phyloP scores from a whole-genome alignment of 2,113 vertebrate genomes.

The Oreochromis niloticus region DNA sequence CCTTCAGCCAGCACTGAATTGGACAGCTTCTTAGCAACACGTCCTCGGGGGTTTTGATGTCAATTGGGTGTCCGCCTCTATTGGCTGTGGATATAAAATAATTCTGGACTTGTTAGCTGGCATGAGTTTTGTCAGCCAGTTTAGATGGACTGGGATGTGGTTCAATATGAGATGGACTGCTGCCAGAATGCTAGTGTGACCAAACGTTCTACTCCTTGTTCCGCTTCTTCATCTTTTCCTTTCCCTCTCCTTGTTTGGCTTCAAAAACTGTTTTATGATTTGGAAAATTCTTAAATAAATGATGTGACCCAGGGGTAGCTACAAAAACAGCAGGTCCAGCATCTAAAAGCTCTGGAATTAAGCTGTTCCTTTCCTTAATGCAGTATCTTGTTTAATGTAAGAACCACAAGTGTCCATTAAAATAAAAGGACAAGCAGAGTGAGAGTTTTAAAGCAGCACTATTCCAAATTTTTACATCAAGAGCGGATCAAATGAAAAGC shows the following conservation, averaged over 20 bases:
- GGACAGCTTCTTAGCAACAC: background rate
- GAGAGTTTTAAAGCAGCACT: background rate
- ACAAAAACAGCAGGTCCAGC: background rate
- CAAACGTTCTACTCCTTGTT: background rate
- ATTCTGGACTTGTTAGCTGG: constrained; percentile 21
- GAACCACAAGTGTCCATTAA: background rate
- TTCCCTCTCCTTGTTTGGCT: background rate
- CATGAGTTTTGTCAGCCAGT: constrained; percentile 19
- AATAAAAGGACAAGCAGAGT: background rate
- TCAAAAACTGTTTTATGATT: constrained; percentile 2
- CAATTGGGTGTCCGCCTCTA: constrained; percentile 5
- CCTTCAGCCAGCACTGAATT: background rate
- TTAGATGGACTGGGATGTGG: constrained; percentile 21
- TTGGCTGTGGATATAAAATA: constrained; percentile 10
- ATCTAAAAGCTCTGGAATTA: background rate
- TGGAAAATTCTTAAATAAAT: background rate
- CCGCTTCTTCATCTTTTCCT: background rate
- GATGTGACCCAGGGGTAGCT: background rate
- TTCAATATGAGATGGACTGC: constrained; percentile 22
- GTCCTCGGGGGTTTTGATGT: constrained; percentile 8
- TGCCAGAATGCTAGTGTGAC: constrained; percentile 17
- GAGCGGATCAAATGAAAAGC: background rate
- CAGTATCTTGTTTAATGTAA: background rate
- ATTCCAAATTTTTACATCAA: background rate
- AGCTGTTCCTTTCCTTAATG: background rate